Conservation (phyloP, 2,888 invertebrate genomes). For the Drosophila emarginata region DNA sequence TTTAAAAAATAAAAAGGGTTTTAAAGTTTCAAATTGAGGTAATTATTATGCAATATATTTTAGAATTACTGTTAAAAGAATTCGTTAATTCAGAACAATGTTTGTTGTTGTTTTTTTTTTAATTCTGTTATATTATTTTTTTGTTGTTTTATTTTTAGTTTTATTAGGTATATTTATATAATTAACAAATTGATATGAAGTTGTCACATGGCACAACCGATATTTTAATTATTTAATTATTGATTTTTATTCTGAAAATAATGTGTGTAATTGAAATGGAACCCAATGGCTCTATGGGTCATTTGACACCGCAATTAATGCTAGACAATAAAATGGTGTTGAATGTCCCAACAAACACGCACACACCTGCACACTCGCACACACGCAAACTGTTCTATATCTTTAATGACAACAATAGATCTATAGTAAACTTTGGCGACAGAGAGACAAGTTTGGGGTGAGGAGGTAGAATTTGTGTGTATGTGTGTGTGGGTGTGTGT, state of each 20-base stretch:
- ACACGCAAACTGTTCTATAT: not conserved
- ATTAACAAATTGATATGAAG: not conserved
- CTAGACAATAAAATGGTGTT: slow-evolving; percentile 8
- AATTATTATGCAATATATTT: too few relatives aligned
- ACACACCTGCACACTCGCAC: not conserved
- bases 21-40: too few relatives aligned
- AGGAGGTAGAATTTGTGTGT: not conserved
- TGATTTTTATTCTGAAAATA: not conserved
- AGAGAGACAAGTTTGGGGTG: not conserved
- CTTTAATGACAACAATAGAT: slow-evolving; percentile 27
- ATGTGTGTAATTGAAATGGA: not conserved
- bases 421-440: slow-evolving; percentile 35
- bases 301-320: slow-evolving; percentile 9
- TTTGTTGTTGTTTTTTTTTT: too few relatives aligned
- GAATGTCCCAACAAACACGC: not conserved
- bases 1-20: too few relatives aligned
- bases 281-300: not conserved
- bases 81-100: too few relatives aligned
- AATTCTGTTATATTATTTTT: too few relatives aligned
- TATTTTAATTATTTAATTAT: slow-evolving; percentile 9
- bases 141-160: too few relatives aligned
- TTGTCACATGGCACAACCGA: not conserved
- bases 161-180: not conserved
- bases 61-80: too few relatives aligned
- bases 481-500: slow-evolving; percentile 19